Evolutionary conservation across 1,140 invertebrate genomes (phyloP).

Genomic region (Trachelipus rathkii): DNA sequence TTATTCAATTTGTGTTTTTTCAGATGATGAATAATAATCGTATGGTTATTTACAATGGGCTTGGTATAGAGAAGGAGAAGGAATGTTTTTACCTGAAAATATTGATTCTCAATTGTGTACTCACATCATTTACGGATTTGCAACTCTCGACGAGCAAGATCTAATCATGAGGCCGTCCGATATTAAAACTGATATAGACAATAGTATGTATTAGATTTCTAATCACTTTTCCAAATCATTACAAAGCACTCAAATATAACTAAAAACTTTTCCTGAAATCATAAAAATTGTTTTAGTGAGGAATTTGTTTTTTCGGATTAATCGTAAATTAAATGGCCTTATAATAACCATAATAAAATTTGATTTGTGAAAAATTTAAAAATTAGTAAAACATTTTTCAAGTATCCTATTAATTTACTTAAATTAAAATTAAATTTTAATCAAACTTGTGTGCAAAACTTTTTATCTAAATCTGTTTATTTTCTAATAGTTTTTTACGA

Average conservation of each 20-base stretch:
- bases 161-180: constrained; percentile 47
- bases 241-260: too few relatives aligned
- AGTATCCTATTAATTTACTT: too few relatives aligned
- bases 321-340: too few relatives aligned
- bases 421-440: too few relatives aligned
- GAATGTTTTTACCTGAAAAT: constrained; percentile 50
- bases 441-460: background rate
- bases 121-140: constrained; percentile 55
- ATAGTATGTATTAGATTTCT: constrained; percentile 33
- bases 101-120: constrained; percentile 53
- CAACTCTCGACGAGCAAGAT: constrained; percentile 47
- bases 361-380: too few relatives aligned
- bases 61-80: constrained; percentile 50
- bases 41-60: constrained; percentile 53
- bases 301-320: too few relatives aligned
- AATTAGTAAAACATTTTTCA: too few relatives aligned
- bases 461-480: too few relatives aligned
- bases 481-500: constrained; percentile 81
- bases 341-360: too few relatives aligned
- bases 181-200: constrained; percentile 48
- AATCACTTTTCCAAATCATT: too few relatives aligned
- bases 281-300: too few relatives aligned
- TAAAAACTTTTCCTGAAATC: too few relatives aligned
- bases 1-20: background rate
- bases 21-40: constrained; percentile 56